Base-by-base conservation (phyloP, 2,113 vertebrate species). In the Motacilla tschutschensis region DNA sequence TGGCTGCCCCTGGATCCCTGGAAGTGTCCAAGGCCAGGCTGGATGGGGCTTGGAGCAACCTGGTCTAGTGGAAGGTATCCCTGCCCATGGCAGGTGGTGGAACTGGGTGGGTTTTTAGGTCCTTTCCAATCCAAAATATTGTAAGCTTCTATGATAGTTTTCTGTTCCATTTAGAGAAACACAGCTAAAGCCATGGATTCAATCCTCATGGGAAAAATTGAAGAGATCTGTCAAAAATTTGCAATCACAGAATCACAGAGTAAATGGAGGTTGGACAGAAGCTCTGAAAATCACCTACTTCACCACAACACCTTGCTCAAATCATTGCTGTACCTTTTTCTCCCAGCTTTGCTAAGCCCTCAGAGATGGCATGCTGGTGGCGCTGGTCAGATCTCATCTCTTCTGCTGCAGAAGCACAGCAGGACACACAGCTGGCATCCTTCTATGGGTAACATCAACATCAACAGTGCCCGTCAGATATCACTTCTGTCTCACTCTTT, bases 31-130 rank as follows among this genome's bases (percentile, higher is more conserved):
- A 85, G 35, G 11, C 24, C 33, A 40, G 63, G 64, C 0, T 62
- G 48, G 35, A 47, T 0, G 0, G 47, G 40, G 29, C 10, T 60
- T 29, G 46, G 72, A 69, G 29, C 54, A 53, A 0, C 7, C 17
- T 54, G 71, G 28, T 1, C 0, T 0, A 6, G 29, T 60, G 40
- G 19, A 35, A 54, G 28, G 8, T 67, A 12, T 12, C n/a, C 43
- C 44, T 66, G 31, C 3, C 17, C 2, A 2, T 38, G 40, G 33
- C 33, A 59, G 4, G 3, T 25, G 5, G 12, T 41, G 14, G 35
- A 12, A 70, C 22, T 17, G 10, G 14, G 8, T 26, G 48, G 15
- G 17, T 21, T 57, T 63, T 70, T 11, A 70, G 21, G 14, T 36
- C 21, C 14, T 18, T 78, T 50, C 26, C 31, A 28, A 55, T 10